Evolutionary conservation across 1,140 invertebrate species (phyloP).

Genomic region (Lerema accius): DNA sequence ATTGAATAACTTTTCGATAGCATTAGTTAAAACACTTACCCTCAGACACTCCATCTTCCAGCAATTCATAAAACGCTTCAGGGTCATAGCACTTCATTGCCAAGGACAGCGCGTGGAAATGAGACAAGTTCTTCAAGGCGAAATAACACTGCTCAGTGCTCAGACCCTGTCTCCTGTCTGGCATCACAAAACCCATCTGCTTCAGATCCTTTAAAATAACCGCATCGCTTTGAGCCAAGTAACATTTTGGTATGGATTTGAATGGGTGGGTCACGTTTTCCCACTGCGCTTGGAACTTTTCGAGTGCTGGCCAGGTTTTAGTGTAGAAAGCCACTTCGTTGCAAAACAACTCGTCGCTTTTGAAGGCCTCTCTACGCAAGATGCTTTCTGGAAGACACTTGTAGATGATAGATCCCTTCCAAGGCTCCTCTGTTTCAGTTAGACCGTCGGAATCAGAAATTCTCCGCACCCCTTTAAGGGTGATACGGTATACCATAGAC

Average conservation of each 20-base stretch:
- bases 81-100: constrained; percentile 85
- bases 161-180: constrained; percentile 85
- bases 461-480: constrained; percentile 82
- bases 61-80: constrained; percentile 84
- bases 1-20: too few species aligned
- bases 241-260: constrained; percentile 86
- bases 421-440: constrained; percentile 72
- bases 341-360: constrained; percentile 87
- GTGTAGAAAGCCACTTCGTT: constrained; percentile 89
- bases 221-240: constrained; percentile 84
- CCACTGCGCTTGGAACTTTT: constrained; percentile 82
- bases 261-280: constrained; percentile 78
- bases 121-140: constrained; percentile 85
- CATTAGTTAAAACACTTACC: too few species aligned
- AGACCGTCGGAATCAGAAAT: constrained; percentile 57
- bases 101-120: constrained; percentile 87
- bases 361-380: constrained; percentile 85
- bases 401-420: constrained; percentile 86
- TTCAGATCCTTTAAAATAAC: constrained; percentile 86
- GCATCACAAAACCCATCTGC: constrained; percentile 85
- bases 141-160: constrained; percentile 84
- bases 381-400: constrained; percentile 87
- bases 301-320: constrained; percentile 85
- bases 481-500: constrained; percentile 87
- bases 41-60: constrained; percentile 78